Percentiles rank a stretch among this genome's conserved stretches.
Conservation (phyloP, 2,797 vertebrate genomes). For the Spatula clypeata region DNA sequence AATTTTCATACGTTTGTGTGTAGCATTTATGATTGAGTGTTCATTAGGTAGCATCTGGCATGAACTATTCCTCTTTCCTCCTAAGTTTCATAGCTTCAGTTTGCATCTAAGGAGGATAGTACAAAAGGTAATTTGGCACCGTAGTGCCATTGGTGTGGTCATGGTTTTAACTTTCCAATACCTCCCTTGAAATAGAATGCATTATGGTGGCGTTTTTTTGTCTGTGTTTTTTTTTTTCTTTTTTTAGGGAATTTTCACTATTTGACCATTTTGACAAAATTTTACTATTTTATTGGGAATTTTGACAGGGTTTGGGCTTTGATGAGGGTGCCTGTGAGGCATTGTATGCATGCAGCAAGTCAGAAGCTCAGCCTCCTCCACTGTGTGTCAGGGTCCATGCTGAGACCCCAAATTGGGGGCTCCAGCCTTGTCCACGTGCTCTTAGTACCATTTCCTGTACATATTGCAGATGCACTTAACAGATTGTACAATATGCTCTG, state of each 20-base stretch:
- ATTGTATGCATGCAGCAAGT: not conserved
- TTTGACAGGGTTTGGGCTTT: not conserved
- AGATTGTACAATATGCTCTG: conserved; percentile 46
- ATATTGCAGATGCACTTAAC: conserved; percentile 14
- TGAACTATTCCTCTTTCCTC: not conserved
- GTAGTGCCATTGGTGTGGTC: not conserved
- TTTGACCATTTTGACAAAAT: not conserved
- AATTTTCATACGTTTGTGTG: not conserved
- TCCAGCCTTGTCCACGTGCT: not conserved
- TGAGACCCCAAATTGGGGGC: not conserved
- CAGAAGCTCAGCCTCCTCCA: not conserved
- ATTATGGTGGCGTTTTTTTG: not conserved
- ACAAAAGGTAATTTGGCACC: not conserved
- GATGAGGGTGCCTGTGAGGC: rapidly evolving
- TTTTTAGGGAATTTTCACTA: not conserved
- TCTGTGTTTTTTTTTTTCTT: not conserved
- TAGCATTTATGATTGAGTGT: not conserved
- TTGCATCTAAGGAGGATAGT: conserved; percentile 9
- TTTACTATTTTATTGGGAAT: not conserved
- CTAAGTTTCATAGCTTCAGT: conserved; percentile 17
- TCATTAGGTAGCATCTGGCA: not conserved
- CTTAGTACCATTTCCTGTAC: not conserved
- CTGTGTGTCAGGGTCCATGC: not conserved
- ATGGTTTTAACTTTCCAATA: conserved; percentile 26
- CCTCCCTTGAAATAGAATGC: not conserved